Evolutionary conservation across 2,888 invertebrate genomes (phyloP).

Genomic region (Calliopum simillimum): DNA sequence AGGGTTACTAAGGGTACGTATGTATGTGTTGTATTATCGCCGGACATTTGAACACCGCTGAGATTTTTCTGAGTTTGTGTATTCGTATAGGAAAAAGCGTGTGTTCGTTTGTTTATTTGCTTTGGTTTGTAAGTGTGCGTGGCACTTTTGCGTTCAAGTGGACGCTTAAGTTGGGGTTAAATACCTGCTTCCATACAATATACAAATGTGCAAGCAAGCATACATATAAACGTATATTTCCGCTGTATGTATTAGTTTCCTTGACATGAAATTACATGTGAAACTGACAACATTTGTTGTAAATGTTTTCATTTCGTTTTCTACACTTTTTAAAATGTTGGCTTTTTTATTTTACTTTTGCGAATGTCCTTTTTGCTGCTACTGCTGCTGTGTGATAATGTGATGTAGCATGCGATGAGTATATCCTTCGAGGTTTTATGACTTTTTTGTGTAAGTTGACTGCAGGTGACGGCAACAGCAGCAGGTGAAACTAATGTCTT

Average conservation of each 20-base stretch:
- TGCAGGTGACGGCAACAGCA: too few species aligned
- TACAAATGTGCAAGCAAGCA: slow-evolving; percentile 1
- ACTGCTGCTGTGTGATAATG: too few species aligned
- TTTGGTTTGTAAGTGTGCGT: neutral
- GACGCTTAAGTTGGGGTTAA: too few species aligned
- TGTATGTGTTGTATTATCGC: neutral
- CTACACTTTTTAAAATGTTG: too few species aligned
- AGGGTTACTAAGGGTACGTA: neutral
- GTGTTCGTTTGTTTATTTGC: neutral
- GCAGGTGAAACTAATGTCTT: too few species aligned
- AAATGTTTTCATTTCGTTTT: slow-evolving; percentile 21
- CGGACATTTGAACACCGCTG: slow-evolving; percentile 17
- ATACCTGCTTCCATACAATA: slow-evolving; percentile 11
- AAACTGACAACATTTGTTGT: slow-evolving; percentile 15
- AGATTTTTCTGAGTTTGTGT: slow-evolving; percentile 4
- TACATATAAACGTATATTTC: neutral
- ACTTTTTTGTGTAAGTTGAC: too few species aligned
- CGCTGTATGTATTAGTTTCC: neutral
- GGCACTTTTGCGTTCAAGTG: slow-evolving; percentile 21
- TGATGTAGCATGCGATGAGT: too few species aligned
- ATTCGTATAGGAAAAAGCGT: neutral
- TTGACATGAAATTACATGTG: slow-evolving; percentile 21
- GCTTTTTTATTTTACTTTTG: too few species aligned
- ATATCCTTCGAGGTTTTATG: too few species aligned
- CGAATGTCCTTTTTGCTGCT: too few species aligned